Evolutionary conservation across 2,888 invertebrate genomes (phyloP), one percentile per base, ranked within the genome.

Genomic region (Macrosoma leucophasiata): DNA sequence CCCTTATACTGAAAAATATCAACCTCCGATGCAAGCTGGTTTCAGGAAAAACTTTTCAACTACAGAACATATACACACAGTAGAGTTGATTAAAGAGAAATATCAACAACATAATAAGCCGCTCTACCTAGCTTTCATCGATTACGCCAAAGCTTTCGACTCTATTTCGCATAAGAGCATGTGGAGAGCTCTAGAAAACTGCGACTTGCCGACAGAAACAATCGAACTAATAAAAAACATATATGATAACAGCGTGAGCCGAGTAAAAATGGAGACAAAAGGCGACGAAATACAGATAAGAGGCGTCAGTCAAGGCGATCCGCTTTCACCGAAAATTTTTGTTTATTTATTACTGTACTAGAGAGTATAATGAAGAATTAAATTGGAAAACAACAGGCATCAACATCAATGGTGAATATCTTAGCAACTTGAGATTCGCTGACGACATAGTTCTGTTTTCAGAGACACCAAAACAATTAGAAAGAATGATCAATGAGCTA

Each of bases 241-340:
- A 3, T 33, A 33, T 7, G 5, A 3, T 4, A 28, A 28, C 1
- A 33, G 28, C 13, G 18, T 3, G 9, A 28, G 33, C 12, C 22
- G 18, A 28, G 23, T 28, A 3, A 43, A 30, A 17, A 6, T 43
- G 10, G 38, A 40, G n/a, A 43, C 22, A 24, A 3, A 8, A 14
- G 43, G 43, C 8, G 7, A 10, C 17, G 11, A 3, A 29, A 27
- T 37, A 2, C 29, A 25, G 6, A 35, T 33, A 17, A 20, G 38
- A 38, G 41, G 35, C 3, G 33, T 41, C 1, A 32, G 33, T 18
- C 38, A 41, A 26, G 38, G 35, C 4, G 35, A 38, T 22, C 41
- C 38, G 8, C n/a, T 41, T 2, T 41, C 41, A 8, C 15, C 37
- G 10, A 41, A 25, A 32, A 7, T 41, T 1, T 37, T n/a, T n/a